Conservation (phyloP, 1,140 invertebrate species). For the Ips nitidus region DNA sequence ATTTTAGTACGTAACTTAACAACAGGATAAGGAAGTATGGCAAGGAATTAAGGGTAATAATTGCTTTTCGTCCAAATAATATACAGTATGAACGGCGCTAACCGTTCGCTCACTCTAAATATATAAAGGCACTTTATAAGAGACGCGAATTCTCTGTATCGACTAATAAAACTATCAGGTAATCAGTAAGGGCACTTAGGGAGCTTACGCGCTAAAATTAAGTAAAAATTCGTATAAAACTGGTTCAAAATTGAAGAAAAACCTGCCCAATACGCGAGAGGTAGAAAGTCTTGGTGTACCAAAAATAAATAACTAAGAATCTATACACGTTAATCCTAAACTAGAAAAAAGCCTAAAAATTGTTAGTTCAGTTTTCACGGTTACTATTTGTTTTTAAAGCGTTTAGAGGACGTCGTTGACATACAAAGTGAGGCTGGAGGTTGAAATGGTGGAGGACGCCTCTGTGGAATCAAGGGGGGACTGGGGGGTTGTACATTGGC, state of each 20-base stretch:
- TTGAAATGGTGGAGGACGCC: constrained; percentile 39
- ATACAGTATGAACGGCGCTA: constrained; percentile 8
- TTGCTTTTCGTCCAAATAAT: constrained; percentile 7
- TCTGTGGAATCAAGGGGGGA: constrained; percentile 39
- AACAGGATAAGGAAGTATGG: not conserved
- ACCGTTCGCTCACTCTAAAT: constrained; percentile 16
- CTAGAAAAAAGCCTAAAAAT: constrained; percentile 10
- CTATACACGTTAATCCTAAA: not conserved
- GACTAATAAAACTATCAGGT: constrained; percentile 33
- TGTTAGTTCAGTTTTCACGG: constrained; percentile 9
- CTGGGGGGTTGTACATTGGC: constrained; percentile 45
- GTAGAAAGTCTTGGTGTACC: constrained; percentile 29
- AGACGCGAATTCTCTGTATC: constrained; percentile 17
- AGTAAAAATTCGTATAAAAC: constrained; percentile 30
- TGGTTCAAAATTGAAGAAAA: constrained; percentile 9
- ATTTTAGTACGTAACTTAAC: constrained; percentile 13
- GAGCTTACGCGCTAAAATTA: constrained; percentile 26
- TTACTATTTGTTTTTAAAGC: constrained; percentile 4
- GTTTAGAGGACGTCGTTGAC: constrained; percentile 14
- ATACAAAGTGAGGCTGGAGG: constrained; percentile 28
- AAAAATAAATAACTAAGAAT: constrained; percentile 24
- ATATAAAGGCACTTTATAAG: constrained; percentile 31
- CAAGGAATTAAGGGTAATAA: constrained; percentile 14
- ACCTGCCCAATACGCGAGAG: constrained; percentile 28
- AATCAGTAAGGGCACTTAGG: constrained; percentile 44